Evolutionary conservation across 2,113 vertebrate genomes (phyloP), one percentile per base, ranked within the genome.

Genomic region (Monopterus albus): DNA sequence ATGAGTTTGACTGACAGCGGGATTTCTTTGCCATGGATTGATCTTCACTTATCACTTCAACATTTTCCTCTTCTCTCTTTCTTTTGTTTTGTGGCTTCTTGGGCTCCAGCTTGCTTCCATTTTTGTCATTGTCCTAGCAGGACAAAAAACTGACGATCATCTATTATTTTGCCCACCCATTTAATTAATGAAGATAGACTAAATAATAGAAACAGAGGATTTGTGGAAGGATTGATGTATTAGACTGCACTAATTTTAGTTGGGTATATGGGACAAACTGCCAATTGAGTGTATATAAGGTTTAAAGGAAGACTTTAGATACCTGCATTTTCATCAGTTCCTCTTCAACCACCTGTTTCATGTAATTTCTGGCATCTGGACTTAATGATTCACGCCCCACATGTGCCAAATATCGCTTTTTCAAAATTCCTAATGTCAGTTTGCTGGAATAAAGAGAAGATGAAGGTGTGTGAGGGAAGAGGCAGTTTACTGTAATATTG

Each of bases 241-340:
- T n/a, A n/a, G n/a, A n/a, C n/a, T n/a, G n/a, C n/a, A n/a, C n/a
- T n/a, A n/a, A n/a, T n/a, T n/a, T n/a, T n/a, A n/a, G n/a, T n/a
- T n/a, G n/a, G n/a, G n/a, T n/a, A n/a, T 23, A 11, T 18, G 15
- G 11, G 1, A 14, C 13, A 20, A n/a, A n/a, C n/a, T n/a, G n/a
- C n/a, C n/a, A n/a, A n/a, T n/a, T n/a, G n/a, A n/a, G 8, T 4
- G 42, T 20, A 42, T 7, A 12, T 1, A 47, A 55, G 1, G 4
- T 12, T 4, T 23, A 47, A 1, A 18, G 4, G 2, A 40, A 15
- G 1, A 25, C 45, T 26, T 53, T 4, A 36, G 12, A 35, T 79
- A 92, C 91, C 90, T 92, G 85, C 90, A 93, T 93, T 47, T 91
- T 92, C 17, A 83, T 13, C 11, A 93, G 78, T 31, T 93, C 91